Evolutionary conservation across 35 echinoderm and acorn worm species (phyloP).

Genomic region (Strongylocentrotus purpuratus): DNA sequence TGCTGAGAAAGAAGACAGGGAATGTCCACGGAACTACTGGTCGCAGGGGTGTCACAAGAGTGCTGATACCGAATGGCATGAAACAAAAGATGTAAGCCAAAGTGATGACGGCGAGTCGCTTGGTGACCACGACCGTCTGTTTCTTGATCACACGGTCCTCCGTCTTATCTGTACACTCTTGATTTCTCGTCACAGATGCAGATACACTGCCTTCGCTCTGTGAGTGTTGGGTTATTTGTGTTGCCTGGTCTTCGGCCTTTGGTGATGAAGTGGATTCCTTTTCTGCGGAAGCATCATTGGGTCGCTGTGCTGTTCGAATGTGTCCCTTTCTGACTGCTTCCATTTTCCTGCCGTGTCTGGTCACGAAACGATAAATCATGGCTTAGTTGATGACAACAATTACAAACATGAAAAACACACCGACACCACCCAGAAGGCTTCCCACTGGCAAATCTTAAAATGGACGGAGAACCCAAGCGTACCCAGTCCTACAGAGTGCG

Average conservation of each 20-base stretch:
- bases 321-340: neutral
- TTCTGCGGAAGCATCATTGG: neutral
- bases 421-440: neutral
- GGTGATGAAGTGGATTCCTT: neutral
- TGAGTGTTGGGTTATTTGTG: neutral
- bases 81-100: conserved; percentile 34
- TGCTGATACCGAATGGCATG: conserved; percentile 25
- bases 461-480: conserved; percentile 62
- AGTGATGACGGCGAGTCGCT: conserved; percentile 6
- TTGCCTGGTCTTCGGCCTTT: neutral
- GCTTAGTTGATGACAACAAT: neutral
- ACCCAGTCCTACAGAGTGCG: conserved; percentile 52
- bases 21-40: conserved; percentile 6
- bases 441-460: conserved; percentile 61
- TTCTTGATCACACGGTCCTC: neutral
- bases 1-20: neutral
- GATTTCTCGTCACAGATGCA: neutral
- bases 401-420: neutral
- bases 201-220: neutral
- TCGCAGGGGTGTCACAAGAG: neutral
- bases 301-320: neutral
- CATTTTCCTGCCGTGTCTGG: conserved; percentile 16
- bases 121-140: conserved; percentile 23
- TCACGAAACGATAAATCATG: neutral
- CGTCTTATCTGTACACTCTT: neutral